Conservation (phyloP, 2,888 invertebrate species). For the Priocnemis perturbator region DNA sequence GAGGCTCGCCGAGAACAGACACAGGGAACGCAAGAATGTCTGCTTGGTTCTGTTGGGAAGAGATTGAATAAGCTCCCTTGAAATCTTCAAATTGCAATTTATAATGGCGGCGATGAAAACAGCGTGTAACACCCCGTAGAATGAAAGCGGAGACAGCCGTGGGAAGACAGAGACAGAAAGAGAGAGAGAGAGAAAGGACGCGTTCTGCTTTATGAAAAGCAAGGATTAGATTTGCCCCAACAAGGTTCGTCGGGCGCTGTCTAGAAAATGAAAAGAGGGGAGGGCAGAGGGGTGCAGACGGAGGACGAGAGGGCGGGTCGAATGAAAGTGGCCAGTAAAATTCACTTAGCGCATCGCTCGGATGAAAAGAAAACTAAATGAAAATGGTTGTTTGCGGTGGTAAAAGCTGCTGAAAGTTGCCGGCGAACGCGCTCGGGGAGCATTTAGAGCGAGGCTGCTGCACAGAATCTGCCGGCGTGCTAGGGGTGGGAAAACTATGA, state of each 20-base stretch:
- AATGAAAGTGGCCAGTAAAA: conserved; percentile 50
- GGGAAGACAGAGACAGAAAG: neutral
- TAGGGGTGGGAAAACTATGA: too few relatives aligned
- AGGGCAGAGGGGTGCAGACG: neutral
- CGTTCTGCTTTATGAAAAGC: neutral
- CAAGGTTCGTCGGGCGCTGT: neutral
- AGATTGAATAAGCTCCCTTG: too few relatives aligned
- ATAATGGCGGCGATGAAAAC: too few relatives aligned
- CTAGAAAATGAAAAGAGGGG: conserved; percentile 21
- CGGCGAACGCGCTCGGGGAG: conserved; percentile 5
- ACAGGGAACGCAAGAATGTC: too few relatives aligned
- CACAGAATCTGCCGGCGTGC: too few relatives aligned
- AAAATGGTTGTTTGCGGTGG: conserved; percentile 54
- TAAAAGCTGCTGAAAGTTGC: conserved; percentile 52
- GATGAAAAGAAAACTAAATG: conserved; percentile 47
- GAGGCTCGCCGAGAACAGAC: too few relatives aligned
- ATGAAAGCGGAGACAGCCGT: neutral
- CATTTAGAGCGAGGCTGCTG: neutral
- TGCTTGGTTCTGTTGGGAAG: too few relatives aligned
- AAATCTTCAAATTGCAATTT: too few relatives aligned
- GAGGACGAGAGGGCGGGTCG: conserved; percentile 13
- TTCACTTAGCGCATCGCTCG: conserved; percentile 53
- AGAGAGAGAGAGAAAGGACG: neutral
- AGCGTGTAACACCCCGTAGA: too few relatives aligned
- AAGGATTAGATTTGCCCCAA: conserved; percentile 10